Base-by-base conservation (phyloP, 92 coral and sea anemone species). In the Actinostola sp. region DNA sequence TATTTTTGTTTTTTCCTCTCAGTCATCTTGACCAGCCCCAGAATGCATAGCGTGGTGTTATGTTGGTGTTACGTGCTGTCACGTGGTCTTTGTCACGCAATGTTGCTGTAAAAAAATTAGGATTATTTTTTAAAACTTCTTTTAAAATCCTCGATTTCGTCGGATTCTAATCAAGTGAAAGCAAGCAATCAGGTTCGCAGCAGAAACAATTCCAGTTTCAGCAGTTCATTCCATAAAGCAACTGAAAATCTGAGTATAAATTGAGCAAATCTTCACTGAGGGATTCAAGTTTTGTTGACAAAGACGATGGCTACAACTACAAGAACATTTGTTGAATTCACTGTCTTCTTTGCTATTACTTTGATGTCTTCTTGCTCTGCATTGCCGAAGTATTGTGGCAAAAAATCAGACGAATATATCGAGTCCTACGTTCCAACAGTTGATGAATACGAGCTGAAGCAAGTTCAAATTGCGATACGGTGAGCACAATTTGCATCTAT, bases 361-460 rank as follows among this genome's bases (percentile, higher is more conserved):
- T 64, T 64, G 49, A 35, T 19, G n/a, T 64, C 52, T 41, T 39
- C 31, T 8, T 48, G 62, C 63, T 33, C 32, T 68, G 57, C 58
- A 19, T 64, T 75, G 42, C 93, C 88, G 23, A 89, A 79, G 13
- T 91, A 91, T 61, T 91, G 97, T 63, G 97, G 97, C 30, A 72
- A 51, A 32, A 26, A 32, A 17, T 28, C 74, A 3, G 26, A 3
- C 51, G 30, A 27, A 3, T 16, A 50, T 8, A 29, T 50, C 0
- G 53, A 74, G 17, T 31, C 70, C 2, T 75, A 79, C 23, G 74
- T 44, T 13, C 79, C 77, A 29, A 43, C 67, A 34, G 59, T 83
- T 36, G 78, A 87, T 13, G 82, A 72, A 29, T 87, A 72, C 70
- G 31, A 64, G 0, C 77, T 90, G 35, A 90, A 90, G 20, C 96